Evolutionary conservation across 2,888 invertebrate species (phyloP).

Genomic region (Megastigmus dorsalis): DNA sequence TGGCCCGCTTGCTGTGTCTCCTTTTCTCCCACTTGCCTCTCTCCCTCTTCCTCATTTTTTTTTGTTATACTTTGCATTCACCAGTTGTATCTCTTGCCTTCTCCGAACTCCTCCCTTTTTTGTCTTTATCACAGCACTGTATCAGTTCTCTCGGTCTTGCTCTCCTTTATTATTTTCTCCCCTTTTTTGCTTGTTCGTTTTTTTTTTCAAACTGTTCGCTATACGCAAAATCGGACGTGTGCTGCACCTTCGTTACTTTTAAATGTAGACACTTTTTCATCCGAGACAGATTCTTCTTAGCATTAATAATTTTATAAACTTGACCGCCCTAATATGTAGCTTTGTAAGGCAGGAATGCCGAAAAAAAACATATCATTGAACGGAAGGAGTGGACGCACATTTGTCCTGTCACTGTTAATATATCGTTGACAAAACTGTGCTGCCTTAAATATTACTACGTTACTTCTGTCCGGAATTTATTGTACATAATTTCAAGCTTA

Average conservation of each 20-base stretch:
- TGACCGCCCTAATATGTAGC: not conserved
- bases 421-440: constrained; percentile 32
- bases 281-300: constrained; percentile 30
- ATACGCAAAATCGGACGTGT: constrained; percentile 9
- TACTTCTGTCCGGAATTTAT: not conserved
- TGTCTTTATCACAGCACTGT: constrained; percentile 38
- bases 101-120: constrained; percentile 6
- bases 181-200: too few species aligned
- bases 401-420: constrained; percentile 35
- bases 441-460: not conserved
- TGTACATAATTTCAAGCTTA: not conserved
- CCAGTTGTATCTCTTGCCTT: too few species aligned
- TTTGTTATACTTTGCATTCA: not conserved
- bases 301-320: constrained; percentile 38
- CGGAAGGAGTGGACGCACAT: constrained; percentile 14
- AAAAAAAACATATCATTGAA: not conserved
- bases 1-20: not conserved
- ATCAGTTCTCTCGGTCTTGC: constrained; percentile 13
- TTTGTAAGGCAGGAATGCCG: not conserved
- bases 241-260: constrained; percentile 20
- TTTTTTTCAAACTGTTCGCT: too few species aligned
- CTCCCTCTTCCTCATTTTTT: not conserved
- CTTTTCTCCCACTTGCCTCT: not conserved
- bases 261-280: constrained; percentile 39
- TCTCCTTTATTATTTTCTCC: too few species aligned